Percentiles rank a stretch among this genome's conserved stretches.
Conservation (phyloP, 2,113 vertebrate genomes). For the Platysternon megacephalum region DNA sequence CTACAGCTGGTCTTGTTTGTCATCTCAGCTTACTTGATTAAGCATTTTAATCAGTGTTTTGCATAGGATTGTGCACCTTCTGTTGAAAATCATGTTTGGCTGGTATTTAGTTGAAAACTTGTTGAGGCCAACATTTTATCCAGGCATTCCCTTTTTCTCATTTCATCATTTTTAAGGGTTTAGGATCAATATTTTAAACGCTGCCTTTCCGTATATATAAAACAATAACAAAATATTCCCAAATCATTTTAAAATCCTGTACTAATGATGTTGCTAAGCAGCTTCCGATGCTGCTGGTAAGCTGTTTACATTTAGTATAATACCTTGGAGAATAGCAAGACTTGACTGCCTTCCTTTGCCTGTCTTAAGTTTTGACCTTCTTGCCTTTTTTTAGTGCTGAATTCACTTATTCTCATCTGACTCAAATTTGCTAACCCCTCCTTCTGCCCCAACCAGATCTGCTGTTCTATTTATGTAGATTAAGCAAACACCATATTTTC, state of each 20-base stretch:
- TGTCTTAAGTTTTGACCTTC: background rate
- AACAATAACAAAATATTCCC: background rate
- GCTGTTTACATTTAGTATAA: conserved; percentile 15
- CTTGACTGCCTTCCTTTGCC: background rate
- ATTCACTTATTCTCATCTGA: background rate
- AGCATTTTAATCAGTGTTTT: conserved; percentile 65
- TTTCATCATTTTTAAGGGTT: background rate
- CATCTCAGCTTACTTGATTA: conserved; percentile 53
- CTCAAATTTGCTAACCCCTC: background rate
- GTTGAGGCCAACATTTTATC: conserved; percentile 24
- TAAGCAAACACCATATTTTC: background rate
- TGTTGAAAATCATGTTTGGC: conserved; percentile 36
- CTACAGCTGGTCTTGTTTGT: conserved; percentile 71
- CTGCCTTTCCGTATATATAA: background rate
- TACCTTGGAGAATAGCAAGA: background rate
- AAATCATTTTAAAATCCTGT: background rate
- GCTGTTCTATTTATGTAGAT: background rate
- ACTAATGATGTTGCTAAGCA: background rate
- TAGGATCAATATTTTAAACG: background rate
- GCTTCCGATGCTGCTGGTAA: conserved; percentile 25
- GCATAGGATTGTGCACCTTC: conserved; percentile 44
- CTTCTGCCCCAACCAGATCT: background rate
- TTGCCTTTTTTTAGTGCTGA: background rate
- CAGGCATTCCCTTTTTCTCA: background rate
- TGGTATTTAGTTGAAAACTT: conserved; percentile 55